Evolutionary conservation across 2,888 invertebrate genomes (phyloP), one percentile per base, ranked within the genome.

Genomic region (Muschampia plurimacula): DNA sequence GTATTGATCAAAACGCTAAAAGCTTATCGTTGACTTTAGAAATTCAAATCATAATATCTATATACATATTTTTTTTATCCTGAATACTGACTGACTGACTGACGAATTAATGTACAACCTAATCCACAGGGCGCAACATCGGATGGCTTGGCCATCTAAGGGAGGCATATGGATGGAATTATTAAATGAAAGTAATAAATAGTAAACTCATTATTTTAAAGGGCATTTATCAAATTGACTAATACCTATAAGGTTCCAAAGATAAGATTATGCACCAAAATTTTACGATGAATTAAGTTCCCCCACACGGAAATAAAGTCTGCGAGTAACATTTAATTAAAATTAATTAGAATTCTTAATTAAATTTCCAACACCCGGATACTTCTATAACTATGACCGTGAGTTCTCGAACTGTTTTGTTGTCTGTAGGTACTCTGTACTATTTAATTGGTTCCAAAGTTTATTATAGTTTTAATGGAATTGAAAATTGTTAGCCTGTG

Each of bases 331-430:
- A 12, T 28, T 57, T 22, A 57, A 57, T 57, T 12, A 12, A 57
- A 57, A 57, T 57, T 57, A 57, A 57, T 57, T 57, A 57, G 57
- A 57, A 57, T 57, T 57, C 28, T 57, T 57, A 57, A 57, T 57
- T 57, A 28, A 57, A 57, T 57, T 57, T 57, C 57, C 12, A 57
- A 28, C 57, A 57, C 5, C 10, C 57, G 12, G 57, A 57, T 57
- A 57, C 28, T 57, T 57, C 28, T 57, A 28, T 57, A 57, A 57
- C 28, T 57, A 57, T 28, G 28, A 57, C 57, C 12, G 57, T 57
- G 57, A 57, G 57, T 57, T 57, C 22, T 7, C 1, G 15, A 22
- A 55, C 55, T 55, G 55, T 55, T 55, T 28, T 57, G 57, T 57
- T 28, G 57, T 57, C 57, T 57, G 22, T 55, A 22, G n/a, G 22